Evolutionary conservation across 2,113 vertebrate genomes (phyloP).

Genomic region (Mesocricetus auratus): DNA sequence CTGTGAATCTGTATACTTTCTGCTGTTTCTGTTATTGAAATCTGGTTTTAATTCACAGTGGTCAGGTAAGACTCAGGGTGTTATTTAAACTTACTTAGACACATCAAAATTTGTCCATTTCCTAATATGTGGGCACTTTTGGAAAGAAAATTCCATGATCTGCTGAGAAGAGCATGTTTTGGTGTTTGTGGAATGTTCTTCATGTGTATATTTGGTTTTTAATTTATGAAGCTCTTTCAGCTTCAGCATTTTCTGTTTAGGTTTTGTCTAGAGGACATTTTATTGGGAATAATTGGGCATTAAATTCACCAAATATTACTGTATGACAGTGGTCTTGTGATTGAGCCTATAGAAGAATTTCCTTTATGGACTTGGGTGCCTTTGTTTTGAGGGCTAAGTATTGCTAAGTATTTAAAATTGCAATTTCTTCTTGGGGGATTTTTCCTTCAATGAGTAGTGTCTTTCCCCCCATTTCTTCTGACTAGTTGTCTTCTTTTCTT

Average conservation of each 20-base stretch:
- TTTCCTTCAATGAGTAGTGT: not conserved
- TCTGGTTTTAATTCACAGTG: not conserved
- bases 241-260: not conserved
- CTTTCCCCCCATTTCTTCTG: not conserved
- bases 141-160: not conserved
- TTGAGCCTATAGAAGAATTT: not conserved
- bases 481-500: not conserved
- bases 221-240: not conserved
- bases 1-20: not conserved
- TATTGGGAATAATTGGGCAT: not conserved
- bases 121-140: not conserved
- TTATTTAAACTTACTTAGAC: not conserved
- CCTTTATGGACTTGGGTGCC: not conserved
- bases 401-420: not conserved
- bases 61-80: not conserved
- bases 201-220: not conserved
- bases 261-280: not conserved
- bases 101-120: not conserved
- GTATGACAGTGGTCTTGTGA: not conserved
- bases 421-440: not conserved
- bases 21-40: not conserved
- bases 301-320: not conserved
- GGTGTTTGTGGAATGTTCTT: not conserved
- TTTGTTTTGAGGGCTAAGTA: not conserved
- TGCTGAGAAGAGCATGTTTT: not conserved